Conservation (phyloP, 1,140 invertebrate genomes). For the Heliconius eleuchia region DNA sequence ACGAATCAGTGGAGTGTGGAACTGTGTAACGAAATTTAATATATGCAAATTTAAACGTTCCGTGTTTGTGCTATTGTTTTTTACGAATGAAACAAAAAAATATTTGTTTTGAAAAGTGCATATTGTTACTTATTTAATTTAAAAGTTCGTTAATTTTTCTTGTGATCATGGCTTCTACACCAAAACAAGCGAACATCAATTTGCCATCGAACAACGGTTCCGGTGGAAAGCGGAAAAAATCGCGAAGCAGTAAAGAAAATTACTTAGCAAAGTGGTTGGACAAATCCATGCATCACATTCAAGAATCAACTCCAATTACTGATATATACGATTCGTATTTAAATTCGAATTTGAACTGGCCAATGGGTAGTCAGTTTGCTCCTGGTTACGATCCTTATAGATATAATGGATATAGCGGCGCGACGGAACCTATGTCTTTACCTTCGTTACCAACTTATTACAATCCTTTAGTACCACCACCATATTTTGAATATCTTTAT, state of each 20-base stretch:
- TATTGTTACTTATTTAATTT: not conserved
- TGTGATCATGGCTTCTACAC: conserved; percentile 63
- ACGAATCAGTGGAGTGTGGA: conserved; percentile 39
- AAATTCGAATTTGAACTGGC: conserved; percentile 62
- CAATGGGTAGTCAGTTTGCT: conserved; percentile 59
- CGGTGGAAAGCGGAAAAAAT: conserved; percentile 74
- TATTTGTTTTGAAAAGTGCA: conserved; percentile 19
- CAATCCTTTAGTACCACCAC: conserved; percentile 53
- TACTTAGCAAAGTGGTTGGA: conserved; percentile 75
- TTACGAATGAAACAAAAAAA: conserved; percentile 50
- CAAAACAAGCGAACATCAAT: conserved; percentile 69
- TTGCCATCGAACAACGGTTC: conserved; percentile 62
- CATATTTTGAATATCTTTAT: conserved; percentile 61
- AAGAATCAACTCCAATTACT: conserved; percentile 59
- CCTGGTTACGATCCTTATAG: conserved; percentile 67
- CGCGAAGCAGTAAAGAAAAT: conserved; percentile 60
- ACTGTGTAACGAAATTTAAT: conserved; percentile 35
- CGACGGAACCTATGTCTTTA: conserved; percentile 62
- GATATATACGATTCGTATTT: conserved; percentile 63
- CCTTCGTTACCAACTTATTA: conserved; percentile 66
- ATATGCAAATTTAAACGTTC: conserved; percentile 29
- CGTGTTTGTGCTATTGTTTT: conserved; percentile 30
- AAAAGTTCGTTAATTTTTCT: conserved; percentile 21
- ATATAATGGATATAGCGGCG: conserved; percentile 58
- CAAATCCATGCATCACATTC: conserved; percentile 67